Percentiles rank a stretch among this genome's conserved stretches.
phyloP scores from a whole-genome alignment of 2,797 vertebrate species.

The Corythornis leucogaster region DNA sequence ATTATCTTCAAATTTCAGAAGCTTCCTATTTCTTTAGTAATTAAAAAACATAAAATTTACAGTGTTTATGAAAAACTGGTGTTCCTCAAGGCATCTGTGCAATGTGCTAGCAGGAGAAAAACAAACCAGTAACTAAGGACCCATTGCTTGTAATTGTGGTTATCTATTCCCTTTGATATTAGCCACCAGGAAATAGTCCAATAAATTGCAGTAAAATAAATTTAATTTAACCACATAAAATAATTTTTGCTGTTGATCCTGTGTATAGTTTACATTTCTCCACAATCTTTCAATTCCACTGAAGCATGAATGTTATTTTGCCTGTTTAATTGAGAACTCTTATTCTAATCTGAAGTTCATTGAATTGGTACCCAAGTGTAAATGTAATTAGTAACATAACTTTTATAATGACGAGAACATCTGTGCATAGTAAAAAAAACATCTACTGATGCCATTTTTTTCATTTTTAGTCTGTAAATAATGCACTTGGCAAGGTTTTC shows the following conservation, averaged over 20 bases:
- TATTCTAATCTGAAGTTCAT: slow-evolving; percentile 64
- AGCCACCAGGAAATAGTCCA: neutral
- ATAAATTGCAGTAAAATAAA: neutral
- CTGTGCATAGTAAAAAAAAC: slow-evolving; percentile 55
- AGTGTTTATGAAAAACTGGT: neutral
- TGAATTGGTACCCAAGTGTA: slow-evolving; percentile 58
- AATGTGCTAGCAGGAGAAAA: neutral
- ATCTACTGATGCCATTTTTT: neutral
- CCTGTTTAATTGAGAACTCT: slow-evolving; percentile 58
- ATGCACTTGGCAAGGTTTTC: neutral
- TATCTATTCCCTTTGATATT: slow-evolving; percentile 19
- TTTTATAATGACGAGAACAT: slow-evolving; percentile 55
- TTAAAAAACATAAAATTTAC: neutral
- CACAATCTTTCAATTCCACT: slow-evolving; percentile 27
- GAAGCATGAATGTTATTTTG: slow-evolving; percentile 64
- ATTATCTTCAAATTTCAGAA: slow-evolving; percentile 36
- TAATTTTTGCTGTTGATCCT: neutral
- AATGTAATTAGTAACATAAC: slow-evolving; percentile 68
- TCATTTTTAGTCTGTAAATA: slow-evolving; percentile 1
- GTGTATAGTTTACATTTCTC: slow-evolving; percentile 25
- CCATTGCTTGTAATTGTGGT: neutral
- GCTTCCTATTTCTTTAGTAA: neutral
- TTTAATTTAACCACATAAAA: slow-evolving; percentile 24
- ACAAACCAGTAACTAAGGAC: neutral
- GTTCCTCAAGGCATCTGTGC: neutral